phyloP scores from a whole-genome alignment of 2,797 vertebrate species.

The Lindbergichthys nudifrons region DNA sequence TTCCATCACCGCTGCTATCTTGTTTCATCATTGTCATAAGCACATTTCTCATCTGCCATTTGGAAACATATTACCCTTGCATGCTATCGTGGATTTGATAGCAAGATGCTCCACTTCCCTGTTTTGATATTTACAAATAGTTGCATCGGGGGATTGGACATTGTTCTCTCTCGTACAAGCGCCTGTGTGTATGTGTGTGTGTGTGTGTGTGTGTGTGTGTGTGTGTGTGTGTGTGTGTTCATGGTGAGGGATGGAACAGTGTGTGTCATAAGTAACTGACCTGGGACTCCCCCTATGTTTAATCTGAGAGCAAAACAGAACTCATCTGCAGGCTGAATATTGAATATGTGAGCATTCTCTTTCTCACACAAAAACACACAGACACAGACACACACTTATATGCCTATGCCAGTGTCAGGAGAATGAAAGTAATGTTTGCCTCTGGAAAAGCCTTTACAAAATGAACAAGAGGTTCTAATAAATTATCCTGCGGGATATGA shows the following conservation, averaged over 20 bases:
- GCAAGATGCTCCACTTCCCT: conserved; percentile 68
- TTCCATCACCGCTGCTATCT: conserved; percentile 74
- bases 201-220: conserved; percentile 39
- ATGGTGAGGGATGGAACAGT: conserved; percentile 73
- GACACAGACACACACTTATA: conserved; percentile 14
- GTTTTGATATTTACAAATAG: conserved; percentile 81
- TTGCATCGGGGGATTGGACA: conserved; percentile 70
- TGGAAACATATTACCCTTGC: conserved; percentile 74
- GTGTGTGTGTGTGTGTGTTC: conserved; percentile 33
- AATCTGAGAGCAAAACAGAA: conserved; percentile 82
- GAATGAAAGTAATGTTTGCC: conserved; percentile 78
- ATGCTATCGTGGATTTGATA: conserved; percentile 75
- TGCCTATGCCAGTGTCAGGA: conserved; percentile 62
- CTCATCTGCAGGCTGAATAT: conserved; percentile 80
- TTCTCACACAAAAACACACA: not conserved
- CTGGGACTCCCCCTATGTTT: conserved; percentile 82
- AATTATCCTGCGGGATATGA: conserved; percentile 71
- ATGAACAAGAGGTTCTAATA: conserved; percentile 77
- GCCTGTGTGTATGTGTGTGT: conserved; percentile 33
- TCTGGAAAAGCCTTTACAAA: conserved; percentile 74
- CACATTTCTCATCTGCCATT: conserved; percentile 77
- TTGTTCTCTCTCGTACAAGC: conserved; percentile 60
- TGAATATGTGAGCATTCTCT: conserved; percentile 65
- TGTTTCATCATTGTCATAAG: conserved; percentile 79
- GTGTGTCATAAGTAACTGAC: conserved; percentile 83